Evolutionary conservation across 2,113 vertebrate species (phyloP), one percentile per base, ranked within the genome.

Genomic region (Sylvicapra grimmia): DNA sequence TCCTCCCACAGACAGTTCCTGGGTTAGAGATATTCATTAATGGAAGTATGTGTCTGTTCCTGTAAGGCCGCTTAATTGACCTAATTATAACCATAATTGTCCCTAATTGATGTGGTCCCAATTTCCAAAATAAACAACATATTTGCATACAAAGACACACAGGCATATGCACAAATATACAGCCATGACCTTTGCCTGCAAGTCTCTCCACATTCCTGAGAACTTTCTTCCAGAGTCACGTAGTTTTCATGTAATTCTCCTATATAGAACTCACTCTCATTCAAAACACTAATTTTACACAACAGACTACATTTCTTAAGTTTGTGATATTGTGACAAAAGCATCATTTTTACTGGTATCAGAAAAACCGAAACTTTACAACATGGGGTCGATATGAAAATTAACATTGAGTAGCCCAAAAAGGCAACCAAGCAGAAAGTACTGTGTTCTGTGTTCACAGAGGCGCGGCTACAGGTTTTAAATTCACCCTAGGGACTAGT

Each of bases 61-160:
- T 15, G 7, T 82, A 95, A 86, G 89, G 18, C 8, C 18, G 7
- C 54, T 87, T 79, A 89, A 59, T 58, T 49, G 86, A 79, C 23
- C 25, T 90, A 77, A 94, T 93, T 92, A 88, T 33, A 89, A 27
- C 11, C 25, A 84, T 86, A 58, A 80, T 85, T 91, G 13, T 19
- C 82, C 87, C 29, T 93, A 96, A 93, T 8, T 96, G n/a, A 90
- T 92, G 83, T 87, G 36, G 40, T 3, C 7, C 29, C 16, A 36
- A 92, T 95, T 92, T 95, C 9, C 77, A 89, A 97, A 97, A 40
- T 75, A 88, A 97, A 88, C 72, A 95, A 16, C 75, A 59, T 9
- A 21, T 1, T 4, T 31, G 7, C 8, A 11, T 12, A 85, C 5
- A 18, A 19, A 18, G 5, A 25, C 18, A 63, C 33, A 11, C n/a